Conservation (phyloP, 2,888 invertebrate genomes). For the Therioaphis trifolii region DNA sequence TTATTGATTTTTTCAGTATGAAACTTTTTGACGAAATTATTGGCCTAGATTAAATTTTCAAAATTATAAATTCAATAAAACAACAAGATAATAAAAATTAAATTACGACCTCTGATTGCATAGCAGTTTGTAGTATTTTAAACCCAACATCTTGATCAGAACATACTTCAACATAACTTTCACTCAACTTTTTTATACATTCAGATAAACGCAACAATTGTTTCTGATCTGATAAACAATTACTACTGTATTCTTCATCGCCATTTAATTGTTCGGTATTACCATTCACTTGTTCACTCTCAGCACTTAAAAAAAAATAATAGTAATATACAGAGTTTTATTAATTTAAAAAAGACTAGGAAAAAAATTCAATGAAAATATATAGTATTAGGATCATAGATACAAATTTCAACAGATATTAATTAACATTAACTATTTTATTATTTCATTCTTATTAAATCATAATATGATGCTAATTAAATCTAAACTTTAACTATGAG, state of each 20-base stretch:
- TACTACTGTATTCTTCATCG: slow-evolving; percentile 31
- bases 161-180: slow-evolving; percentile 58
- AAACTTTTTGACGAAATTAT: slow-evolving; percentile 89
- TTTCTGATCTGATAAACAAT: slow-evolving; percentile 60
- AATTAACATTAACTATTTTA: too few relatives aligned
- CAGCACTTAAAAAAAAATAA: slow-evolving; percentile 43
- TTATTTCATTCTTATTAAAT: too few relatives aligned
- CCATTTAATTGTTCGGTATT: slow-evolving; percentile 27
- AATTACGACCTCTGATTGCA: slow-evolving; percentile 56
- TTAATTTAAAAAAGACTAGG: too few relatives aligned
- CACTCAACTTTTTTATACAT: slow-evolving; percentile 52
- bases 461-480: too few relatives aligned
- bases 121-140: slow-evolving; percentile 56
- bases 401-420: too few relatives aligned
- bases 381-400: too few relatives aligned
- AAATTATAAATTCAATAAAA: neutral
- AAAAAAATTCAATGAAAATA: too few relatives aligned
- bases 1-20: slow-evolving; percentile 89
- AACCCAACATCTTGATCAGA: slow-evolving; percentile 55
- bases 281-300: slow-evolving; percentile 48
- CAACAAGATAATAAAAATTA: neutral
- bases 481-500: too few relatives aligned
- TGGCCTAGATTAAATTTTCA: slow-evolving; percentile 73
- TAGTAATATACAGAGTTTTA: too few relatives aligned
- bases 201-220: slow-evolving; percentile 50